Evolutionary conservation across 1,140 invertebrate genomes (phyloP).

Genomic region (Pseudachorutes palmiensis): DNA sequence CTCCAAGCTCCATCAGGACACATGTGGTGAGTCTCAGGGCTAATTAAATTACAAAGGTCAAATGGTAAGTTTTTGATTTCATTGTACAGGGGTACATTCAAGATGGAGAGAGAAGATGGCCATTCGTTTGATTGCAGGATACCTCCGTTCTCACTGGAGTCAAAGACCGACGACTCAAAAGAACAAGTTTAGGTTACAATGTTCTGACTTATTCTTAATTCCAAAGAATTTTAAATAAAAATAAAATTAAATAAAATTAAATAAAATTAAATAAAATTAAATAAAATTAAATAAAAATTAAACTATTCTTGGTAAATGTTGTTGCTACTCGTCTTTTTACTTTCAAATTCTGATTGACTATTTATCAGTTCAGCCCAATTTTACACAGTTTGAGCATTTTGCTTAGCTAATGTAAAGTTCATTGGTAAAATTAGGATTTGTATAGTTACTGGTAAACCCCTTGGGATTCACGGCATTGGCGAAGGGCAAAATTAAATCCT

Average conservation of each 20-base stretch:
- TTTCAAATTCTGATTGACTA: no score
- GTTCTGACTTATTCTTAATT: no score
- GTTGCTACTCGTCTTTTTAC: no score
- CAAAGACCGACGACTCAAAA: slow-evolving; percentile 66
- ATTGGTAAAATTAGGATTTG: no score
- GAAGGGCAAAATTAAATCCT: slow-evolving; percentile 85
- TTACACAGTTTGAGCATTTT: no score
- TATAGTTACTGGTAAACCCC: neutral
- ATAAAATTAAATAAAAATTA: no score
- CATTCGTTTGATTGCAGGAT: slow-evolving; percentile 93
- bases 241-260: no score
- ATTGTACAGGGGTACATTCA: slow-evolving; percentile 77
- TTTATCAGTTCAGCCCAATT: no score
- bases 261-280: no score
- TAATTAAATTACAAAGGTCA: slow-evolving; percentile 10
- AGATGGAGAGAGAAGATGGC: slow-evolving; percentile 92
- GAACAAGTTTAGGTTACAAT: slow-evolving; percentile 4
- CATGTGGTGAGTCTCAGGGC: slow-evolving; percentile 65
- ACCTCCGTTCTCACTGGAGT: slow-evolving; percentile 90
- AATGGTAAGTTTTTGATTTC: slow-evolving; percentile 24
- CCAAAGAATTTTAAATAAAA: no score
- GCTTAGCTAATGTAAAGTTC: no score
- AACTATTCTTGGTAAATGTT: no score
- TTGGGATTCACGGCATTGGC: slow-evolving; percentile 58
- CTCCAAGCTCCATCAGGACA: slow-evolving; percentile 94